Conservation (phyloP, 1,140 invertebrate genomes). For the Cheumatopsyche charites region DNA sequence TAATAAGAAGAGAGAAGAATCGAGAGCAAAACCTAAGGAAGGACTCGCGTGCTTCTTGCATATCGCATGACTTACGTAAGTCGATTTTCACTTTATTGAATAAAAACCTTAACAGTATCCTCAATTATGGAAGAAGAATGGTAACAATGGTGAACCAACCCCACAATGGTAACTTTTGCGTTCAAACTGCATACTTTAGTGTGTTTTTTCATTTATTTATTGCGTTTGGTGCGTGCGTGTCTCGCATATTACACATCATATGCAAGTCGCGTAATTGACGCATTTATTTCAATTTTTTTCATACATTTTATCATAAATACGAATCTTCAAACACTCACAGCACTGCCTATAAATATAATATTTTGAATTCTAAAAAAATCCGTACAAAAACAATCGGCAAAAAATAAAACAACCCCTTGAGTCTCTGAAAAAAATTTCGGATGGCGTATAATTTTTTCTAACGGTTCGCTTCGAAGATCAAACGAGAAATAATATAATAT, state of each 20-base stretch:
- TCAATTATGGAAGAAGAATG: slow-evolving; percentile 32
- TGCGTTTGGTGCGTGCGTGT: not conserved
- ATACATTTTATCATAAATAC: not conserved
- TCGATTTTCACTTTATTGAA: slow-evolving; percentile 29
- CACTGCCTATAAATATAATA: not conserved
- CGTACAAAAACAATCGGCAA: slow-evolving; percentile 34
- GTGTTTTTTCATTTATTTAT: not conserved
- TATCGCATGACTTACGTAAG: slow-evolving; percentile 38
- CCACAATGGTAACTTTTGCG: slow-evolving; percentile 22
- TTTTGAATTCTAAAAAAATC: not conserved
- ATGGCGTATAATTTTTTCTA: slow-evolving; percentile 16
- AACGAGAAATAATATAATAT: slow-evolving; percentile 22
- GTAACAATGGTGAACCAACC: slow-evolving; percentile 29
- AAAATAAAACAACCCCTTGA: slow-evolving; percentile 35
- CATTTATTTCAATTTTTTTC: not conserved
- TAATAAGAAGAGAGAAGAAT: not conserved
- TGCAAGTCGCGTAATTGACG: not conserved
- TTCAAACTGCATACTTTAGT: too few relatives aligned
- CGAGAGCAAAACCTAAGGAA: not conserved
- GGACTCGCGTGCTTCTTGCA: slow-evolving; percentile 20
- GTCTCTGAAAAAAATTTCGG: slow-evolving; percentile 6
- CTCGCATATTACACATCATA: not conserved
- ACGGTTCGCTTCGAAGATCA: slow-evolving; percentile 31
- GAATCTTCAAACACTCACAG: too few relatives aligned
- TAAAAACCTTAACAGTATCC: slow-evolving; percentile 38